These are phyloP conservation scores for Corvus moneduloides DNA, from an alignment of 2,113 vertebrate species.

Conservation along the genomic window DNA sequence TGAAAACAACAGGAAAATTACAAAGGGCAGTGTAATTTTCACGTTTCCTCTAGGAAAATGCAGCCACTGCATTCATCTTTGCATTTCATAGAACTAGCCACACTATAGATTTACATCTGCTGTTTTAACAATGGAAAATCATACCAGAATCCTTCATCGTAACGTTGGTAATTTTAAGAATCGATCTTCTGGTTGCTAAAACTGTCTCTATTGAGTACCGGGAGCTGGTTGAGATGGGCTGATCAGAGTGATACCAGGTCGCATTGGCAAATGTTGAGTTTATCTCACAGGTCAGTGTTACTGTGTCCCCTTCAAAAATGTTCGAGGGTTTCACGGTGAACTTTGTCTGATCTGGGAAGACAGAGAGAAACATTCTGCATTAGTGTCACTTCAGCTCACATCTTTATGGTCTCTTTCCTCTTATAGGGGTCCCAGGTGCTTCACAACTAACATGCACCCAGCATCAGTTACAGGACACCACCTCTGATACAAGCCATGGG, in stretches of 20 bases:
- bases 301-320: constrained; percentile 69
- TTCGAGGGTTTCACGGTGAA: constrained; percentile 32
- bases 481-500: background rate
- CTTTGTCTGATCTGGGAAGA: constrained; percentile 61
- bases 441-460: background rate
- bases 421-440: background rate
- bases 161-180: constrained; percentile 50
- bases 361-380: background rate
- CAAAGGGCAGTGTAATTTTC: background rate
- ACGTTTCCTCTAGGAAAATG: background rate
- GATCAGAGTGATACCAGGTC: constrained; percentile 34
- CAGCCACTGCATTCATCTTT: background rate
- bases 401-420: background rate
- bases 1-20: background rate
- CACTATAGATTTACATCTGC: background rate
- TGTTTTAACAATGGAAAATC: background rate
- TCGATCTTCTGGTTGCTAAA: background rate
- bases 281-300: constrained; percentile 58
- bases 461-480: background rate
- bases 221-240: background rate
- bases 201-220: background rate
- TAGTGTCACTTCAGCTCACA: background rate
- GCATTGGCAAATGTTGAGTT: background rate
- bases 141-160: constrained; percentile 29
- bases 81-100: background rate